Percentiles rank a stretch among this genome's conserved stretches.
Evolutionary conservation across 2,113 vertebrate species (phyloP).

Genomic region (Coptodon bakossiorum): DNA sequence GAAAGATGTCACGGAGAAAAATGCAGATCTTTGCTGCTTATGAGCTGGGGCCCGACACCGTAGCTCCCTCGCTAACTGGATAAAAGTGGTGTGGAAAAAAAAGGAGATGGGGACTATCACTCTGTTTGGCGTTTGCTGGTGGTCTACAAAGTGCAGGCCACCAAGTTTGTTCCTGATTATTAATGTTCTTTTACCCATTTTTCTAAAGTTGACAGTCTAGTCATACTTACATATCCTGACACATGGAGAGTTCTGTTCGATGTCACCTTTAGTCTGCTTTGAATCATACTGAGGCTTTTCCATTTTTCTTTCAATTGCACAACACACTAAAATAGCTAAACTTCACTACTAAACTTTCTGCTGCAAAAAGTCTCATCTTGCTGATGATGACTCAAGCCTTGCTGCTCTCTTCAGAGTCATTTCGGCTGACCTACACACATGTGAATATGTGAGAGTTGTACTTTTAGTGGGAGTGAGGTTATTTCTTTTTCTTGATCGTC

Average conservation of each 20-base stretch:
- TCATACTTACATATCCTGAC: not conserved
- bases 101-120: not conserved
- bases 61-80: not conserved
- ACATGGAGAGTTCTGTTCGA: not conserved
- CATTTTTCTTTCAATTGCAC: not conserved
- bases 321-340: not conserved
- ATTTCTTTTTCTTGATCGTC: not conserved
- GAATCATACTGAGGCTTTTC: not conserved
- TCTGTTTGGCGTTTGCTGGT: not conserved
- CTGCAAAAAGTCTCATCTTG: not conserved
- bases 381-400: not conserved
- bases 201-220: not conserved
- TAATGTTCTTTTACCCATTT: not conserved
- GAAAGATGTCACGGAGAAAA: slow-evolving; percentile 15
- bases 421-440: not conserved
- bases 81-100: not conserved
- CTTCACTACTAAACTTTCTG: not conserved
- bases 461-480: not conserved
- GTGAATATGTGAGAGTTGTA: not conserved
- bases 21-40: not conserved
- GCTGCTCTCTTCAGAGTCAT: not conserved
- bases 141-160: not conserved
- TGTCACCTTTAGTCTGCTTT: not conserved
- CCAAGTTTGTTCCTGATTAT: not conserved
- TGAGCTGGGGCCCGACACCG: slow-evolving; percentile 5